Evolutionary conservation across 2,113 vertebrate genomes (phyloP), one percentile per base, ranked within the genome.

Genomic region (Oenanthe melanoleuca): DNA sequence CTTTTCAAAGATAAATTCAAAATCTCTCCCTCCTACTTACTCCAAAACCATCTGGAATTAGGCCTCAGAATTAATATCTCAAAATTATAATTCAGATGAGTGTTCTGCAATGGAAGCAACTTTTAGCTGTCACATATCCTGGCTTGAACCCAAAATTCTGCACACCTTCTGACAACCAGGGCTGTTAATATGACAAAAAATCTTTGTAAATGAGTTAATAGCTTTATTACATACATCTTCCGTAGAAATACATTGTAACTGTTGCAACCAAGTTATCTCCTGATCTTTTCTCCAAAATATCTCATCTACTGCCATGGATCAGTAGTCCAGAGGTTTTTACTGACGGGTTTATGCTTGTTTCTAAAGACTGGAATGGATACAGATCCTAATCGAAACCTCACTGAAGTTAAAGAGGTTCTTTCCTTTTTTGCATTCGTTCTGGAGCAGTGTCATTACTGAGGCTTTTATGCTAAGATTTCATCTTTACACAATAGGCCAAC

Each of bases 361-460:
- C 72, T 65, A 33, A 71, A 69, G n/a, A 64, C 45, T 92, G 81
- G 78, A 89, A 95, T 29, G 21, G 59, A 92, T 85, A 91, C 53
- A 95, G 49, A 47, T 60, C 8, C 37, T 89, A 84, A 95, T 34
- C 1, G 0, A 96, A 93, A 87, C 66, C 70, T 75, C 59, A 79
- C 33, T 69, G 57, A 92, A 85, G 59, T 92, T 75, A 69, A 79
- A 53, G 40, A 84, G 15, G 79, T 91, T 93, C 70, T 89, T 93
- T 93, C 49, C 25, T 79, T 91, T 89, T 65, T 73, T 81, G 38
- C 53, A 74, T 21, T 79, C 24, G 86, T 92, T 95, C 80, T 92
- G 89, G 80, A 87, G 6, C 49, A 74, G 19, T 57, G 25, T 87
- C 87, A 75, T 82, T 84, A 52, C 17, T 74, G 34, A 85, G 59